Evolutionary conservation across 2,888 invertebrate genomes (phyloP), one percentile per base, ranked within the genome.

Genomic region (Drosophila formosana): DNA sequence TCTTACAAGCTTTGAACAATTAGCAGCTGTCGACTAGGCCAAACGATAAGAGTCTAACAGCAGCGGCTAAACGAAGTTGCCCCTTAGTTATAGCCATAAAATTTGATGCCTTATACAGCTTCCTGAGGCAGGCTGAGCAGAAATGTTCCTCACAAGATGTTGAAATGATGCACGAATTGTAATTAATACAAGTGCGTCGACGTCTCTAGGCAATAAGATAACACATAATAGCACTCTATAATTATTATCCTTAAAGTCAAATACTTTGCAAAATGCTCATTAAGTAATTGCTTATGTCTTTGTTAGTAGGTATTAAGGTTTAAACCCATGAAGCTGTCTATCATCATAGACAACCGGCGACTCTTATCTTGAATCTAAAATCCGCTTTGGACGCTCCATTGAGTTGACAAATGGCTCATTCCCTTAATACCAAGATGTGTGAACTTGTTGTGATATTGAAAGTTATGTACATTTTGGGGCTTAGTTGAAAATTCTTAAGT

Each of bases 381-480:
- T 71, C 72, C 71, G 39, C 58, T 67, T 72, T 67, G 23, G 32
- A 18, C 52, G 61, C 52, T 67, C 52, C 56, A 67, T 61, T 73
- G 65, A 53, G 53, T 46, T 30, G 53, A 41, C 53, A 58, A 58
- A 18, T 50, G 52, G 49, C 13, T 45, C 37, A 25, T 7, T 11
- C 11, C 13, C 4, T 8, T 5, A 5, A 9, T 11, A 18, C 13
- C 23, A 1, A 25, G 18, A 45, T 41, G 23, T 45, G 25, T 45
- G 43, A 32, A 32, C 28, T 53, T 69, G 32, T 51, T 30, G 8
- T 7, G 32, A 39, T 46, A 55, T 51, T 60, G 8, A 52, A 18
- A 32, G 11, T 11, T 39, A 26, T 23, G 23, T 51, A 28, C 28
- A 13, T 47, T 55, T 18, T 28, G 46, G 39, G 7, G 13, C 7